A percentile compares a stretch with the other conserved stretches of the same genome.
Evolutionary conservation across 2,888 invertebrate genomes (phyloP).

Genomic region (Eristalinus sepulchralis): DNA sequence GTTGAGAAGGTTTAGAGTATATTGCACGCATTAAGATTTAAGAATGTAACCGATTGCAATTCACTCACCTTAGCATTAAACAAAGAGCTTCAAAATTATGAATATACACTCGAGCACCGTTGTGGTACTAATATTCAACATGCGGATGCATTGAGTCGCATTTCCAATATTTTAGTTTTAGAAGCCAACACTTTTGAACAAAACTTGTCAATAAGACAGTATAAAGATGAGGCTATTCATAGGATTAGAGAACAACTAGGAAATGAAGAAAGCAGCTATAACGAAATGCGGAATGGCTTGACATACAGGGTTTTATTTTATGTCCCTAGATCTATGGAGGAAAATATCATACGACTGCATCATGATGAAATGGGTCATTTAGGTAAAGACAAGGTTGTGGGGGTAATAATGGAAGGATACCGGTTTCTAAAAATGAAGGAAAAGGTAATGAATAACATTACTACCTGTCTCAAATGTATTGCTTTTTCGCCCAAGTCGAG

Average conservation of each 20-base stretch:
- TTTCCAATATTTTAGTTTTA: conserved; percentile 5
- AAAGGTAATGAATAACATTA: conserved; percentile 20
- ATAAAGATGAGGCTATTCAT: too few relatives aligned
- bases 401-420: conserved; percentile 10
- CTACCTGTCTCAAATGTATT: conserved; percentile 48
- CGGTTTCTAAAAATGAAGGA: conserved; percentile 51
- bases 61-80: conserved; percentile 46
- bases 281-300: conserved; percentile 63
- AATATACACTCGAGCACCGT: conserved; percentile 37
- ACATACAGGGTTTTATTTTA: conserved; percentile 53
- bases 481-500: conserved; percentile 29
- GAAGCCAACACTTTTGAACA: conserved; percentile 60
- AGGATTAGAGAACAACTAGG: too few relatives aligned
- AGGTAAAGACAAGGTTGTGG: conserved; percentile 25
- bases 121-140: conserved; percentile 7
- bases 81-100: conserved; percentile 71
- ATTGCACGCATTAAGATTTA: conserved; percentile 68
- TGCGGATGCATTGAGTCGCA: not conserved
- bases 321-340: conserved; percentile 39
- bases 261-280: conserved; percentile 28
- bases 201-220: conserved; percentile 29
- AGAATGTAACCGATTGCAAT: conserved; percentile 40
- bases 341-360: conserved; percentile 29
- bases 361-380: conserved; percentile 53
- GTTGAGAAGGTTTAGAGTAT: conserved; percentile 72